Base-by-base conservation (phyloP, 2,888 invertebrate genomes). In the Diplolepis rosae region DNA sequence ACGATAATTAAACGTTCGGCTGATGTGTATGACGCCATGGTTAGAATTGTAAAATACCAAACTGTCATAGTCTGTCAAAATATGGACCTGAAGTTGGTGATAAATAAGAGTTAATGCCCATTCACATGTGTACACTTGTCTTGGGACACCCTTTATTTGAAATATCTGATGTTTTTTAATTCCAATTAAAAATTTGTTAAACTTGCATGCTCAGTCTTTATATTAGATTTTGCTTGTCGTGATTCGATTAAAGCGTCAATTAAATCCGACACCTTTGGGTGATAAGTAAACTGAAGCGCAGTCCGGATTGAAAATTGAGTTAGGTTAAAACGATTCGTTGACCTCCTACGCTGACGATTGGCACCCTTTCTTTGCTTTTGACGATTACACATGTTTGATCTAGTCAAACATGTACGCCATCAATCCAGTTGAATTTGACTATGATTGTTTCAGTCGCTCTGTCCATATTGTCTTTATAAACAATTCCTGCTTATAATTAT, bases 261-360 rank as follows among this genome's bases (percentile, higher is more conserved):
- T 54, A 22, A 56, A 70, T 35, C 35, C 13, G n/a, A 24, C 11
- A 32, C 51, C 22, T 61, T 66, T 67, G 28, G 13, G 28, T 24
- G 35, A 54, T 30, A 39, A 66, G 32, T 70, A 45, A 56, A 50
- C n/a, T 35, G 51, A 39, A 11, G 42, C 32, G 35, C 54, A 45
- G 65, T 28, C 45, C 22, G 35, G 45, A 66, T n/a, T 50, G 69
- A 48, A 69, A 72, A 67, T 69, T 52, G 50, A 48, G 68, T 69
- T 69, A 65, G 11, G 67, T 70, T 66, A 61, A 65, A 70, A 45
- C 65, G 65, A 73, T 68, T 70, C 68, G 54, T 51, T 32, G 54
- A 70, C 56, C 45, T 56, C 50, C 13, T 22, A 24, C 32, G 39
- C 35, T 56, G 56, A n/a, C 42, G 50, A 18, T 32, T 32, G 30